Percentiles rank a stretch among this genome's conserved stretches.
Conservation (phyloP, 2,113 vertebrate genomes). For the Brevimyrus niger region DNA sequence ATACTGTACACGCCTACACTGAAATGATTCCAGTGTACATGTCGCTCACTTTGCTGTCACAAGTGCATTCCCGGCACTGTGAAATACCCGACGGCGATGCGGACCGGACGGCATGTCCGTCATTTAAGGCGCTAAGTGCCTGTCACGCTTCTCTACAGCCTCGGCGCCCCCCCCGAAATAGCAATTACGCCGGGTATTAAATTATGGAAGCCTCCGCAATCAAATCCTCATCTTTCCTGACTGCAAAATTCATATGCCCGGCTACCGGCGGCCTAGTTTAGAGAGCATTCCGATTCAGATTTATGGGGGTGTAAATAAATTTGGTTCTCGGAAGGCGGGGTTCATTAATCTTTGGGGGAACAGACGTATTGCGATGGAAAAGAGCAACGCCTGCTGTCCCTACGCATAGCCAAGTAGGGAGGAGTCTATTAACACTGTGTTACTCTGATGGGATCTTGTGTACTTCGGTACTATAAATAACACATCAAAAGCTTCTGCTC, state of each 20-base stretch:
- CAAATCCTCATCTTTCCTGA: constrained; percentile 7
- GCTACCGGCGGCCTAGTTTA: not conserved
- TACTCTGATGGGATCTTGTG: not conserved
- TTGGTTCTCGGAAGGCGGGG: constrained; percentile 1
- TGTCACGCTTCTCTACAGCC: not conserved
- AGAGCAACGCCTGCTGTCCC: not conserved
- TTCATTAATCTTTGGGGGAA: constrained; percentile 9
- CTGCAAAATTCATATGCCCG: not conserved
- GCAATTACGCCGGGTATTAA: constrained; percentile 2
- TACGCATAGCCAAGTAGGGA: not conserved
- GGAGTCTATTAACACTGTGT: not conserved
- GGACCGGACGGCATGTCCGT: not conserved
- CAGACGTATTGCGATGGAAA: not conserved
- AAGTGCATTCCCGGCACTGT: not conserved
- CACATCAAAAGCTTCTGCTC: not conserved
- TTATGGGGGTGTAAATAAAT: constrained; percentile 11
- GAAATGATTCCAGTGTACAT: not conserved
- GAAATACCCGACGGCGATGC: not conserved
- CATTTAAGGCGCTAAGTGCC: not conserved
- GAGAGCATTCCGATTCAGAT: constrained; percentile 9
- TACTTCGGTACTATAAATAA: not conserved
- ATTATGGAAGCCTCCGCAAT: not conserved
- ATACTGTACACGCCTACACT: not conserved
- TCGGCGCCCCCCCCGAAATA: not conserved
- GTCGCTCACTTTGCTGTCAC: not conserved